Percentiles rank a stretch among this genome's conserved stretches.
These are phyloP conservation scores for mouse (Mus musculus) DNA, from an alignment of 2,113 vertebrate species.

Conservation along the genomic window DNA sequence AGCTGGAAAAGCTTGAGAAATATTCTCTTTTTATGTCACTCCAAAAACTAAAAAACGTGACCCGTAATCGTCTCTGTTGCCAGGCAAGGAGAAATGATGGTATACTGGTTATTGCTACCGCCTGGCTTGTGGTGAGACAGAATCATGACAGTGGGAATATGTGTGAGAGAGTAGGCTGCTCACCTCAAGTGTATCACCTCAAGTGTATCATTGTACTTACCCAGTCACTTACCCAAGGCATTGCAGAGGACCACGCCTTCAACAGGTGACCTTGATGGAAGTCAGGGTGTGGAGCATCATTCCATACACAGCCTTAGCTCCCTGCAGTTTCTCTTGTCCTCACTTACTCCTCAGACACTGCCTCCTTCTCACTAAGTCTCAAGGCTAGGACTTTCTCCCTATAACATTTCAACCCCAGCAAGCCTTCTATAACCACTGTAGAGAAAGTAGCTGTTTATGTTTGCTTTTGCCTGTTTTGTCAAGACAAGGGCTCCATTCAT, in stretches of 20 bases:
- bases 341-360: background rate
- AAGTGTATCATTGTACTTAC: no score
- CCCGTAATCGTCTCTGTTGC: background rate
- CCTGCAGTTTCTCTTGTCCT: background rate
- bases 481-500: background rate
- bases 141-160: background rate
- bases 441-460: background rate
- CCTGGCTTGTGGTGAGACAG: background rate
- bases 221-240: background rate
- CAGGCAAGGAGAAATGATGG: background rate
- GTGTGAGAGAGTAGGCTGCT: background rate
- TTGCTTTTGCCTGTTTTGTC: background rate
- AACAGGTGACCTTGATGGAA: no score
- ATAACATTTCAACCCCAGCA: background rate
- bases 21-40: background rate
- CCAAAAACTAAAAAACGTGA: background rate
- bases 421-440: background rate
- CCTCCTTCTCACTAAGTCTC: background rate
- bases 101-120: background rate
- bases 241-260: no score
- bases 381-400: background rate
- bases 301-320: background rate
- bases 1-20: background rate
- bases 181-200: background rate
- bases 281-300: no score